Evolutionary conservation across 1,140 invertebrate genomes (phyloP), one percentile per base, ranked within the genome.

Genomic region (Delia radicum): DNA sequence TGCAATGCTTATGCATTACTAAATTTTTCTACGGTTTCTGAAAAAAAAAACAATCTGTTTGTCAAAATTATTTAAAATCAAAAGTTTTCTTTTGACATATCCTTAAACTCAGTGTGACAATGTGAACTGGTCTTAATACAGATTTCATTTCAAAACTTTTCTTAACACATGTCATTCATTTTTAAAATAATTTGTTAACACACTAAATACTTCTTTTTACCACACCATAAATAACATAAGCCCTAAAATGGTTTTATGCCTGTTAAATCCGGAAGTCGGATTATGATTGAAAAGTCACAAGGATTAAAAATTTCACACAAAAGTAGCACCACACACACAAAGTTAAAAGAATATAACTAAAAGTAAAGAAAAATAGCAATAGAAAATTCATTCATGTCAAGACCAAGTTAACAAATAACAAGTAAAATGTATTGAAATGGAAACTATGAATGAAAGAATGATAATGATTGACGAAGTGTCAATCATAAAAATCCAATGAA

Each of bases 251-350:
- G 48, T 55, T 55, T 18, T 7, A 21, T 55, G 48, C n/a, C 31
- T 69, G n/a, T 69, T 69, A 69, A 69, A 2, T 33, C 65, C 65
- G 29, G 65, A 69, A 69, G 65, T 69, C 31, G n/a, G 65, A 69
- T 69, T 69, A 69, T 21, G 13, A 33, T 33, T 33, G 29, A 69
- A 69, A 69, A 69, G 29, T 69, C 29, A 69, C 27, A 69, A 33
- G 31, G 31, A 69, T 69, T 69, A 33, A 21, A n/a, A 18, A 33
- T 69, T n/a, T 33, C 4, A 69, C 29, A n/a, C n/a, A n/a, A n/a
- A n/a, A n/a, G n/a, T n/a, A n/a, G n/a, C n/a, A 33, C 27, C 63
- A 69, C 18, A 21, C 29, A 33, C 21, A 55, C 48, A 55, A 55
- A 55, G 37, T 21, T 21, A 55, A 55, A 7, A 2, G 15, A 55